Conservation (phyloP, 2,888 invertebrate genomes). For the Bombyx huttoni region DNA sequence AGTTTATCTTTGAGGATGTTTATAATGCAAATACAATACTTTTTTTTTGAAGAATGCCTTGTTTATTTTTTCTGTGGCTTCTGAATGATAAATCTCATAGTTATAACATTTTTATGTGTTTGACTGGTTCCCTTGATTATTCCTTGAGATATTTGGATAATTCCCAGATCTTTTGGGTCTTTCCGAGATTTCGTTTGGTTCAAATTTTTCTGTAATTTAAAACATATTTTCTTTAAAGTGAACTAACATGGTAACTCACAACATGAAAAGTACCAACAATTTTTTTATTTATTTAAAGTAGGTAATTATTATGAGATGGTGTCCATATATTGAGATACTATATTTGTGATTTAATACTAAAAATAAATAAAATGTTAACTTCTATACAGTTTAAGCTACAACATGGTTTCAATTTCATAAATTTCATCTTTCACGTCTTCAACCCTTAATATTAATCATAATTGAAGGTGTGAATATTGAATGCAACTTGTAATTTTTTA, state of each 20-base stretch:
- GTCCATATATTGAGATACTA: no score
- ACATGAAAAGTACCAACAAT: no score
- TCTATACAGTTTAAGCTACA: no score
- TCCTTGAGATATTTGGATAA: slow-evolving; percentile 34
- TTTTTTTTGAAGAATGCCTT: not conserved
- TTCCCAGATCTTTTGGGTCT: slow-evolving; percentile 21
- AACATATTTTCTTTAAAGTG: not conserved
- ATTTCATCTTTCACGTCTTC: no score
- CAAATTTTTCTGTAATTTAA: not conserved
- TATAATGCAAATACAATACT: not conserved
- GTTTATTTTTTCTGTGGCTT: slow-evolving; percentile 15
- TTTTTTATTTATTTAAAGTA: no score
- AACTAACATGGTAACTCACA: no score
- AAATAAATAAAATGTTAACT: no score
- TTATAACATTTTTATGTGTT: slow-evolving; percentile 27
- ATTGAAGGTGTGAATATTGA: not conserved
- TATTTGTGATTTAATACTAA: no score
- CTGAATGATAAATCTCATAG: slow-evolving; percentile 36
- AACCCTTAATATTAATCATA: not conserved
- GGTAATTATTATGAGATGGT: no score
- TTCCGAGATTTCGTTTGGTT: not conserved
- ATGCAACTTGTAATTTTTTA: not conserved
- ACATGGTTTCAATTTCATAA: no score
- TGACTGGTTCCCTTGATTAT: slow-evolving; percentile 31
- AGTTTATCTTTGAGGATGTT: slow-evolving; percentile 3